Evolutionary conservation across 2,797 vertebrate species (phyloP).

Genomic region (Lutjanus campechanus): DNA sequence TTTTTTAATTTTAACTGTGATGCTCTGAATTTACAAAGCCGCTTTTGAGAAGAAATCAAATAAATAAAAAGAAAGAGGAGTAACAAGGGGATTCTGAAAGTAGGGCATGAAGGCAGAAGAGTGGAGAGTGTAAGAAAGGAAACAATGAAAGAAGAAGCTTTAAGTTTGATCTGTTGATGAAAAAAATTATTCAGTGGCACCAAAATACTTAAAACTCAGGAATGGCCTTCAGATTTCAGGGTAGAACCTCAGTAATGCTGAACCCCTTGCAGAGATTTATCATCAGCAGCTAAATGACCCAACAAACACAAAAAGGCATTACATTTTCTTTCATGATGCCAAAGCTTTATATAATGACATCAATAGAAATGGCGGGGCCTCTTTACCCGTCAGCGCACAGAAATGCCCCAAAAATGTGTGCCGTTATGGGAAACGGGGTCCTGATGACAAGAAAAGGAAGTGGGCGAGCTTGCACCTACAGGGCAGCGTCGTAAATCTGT

Average conservation of each 20-base stretch:
- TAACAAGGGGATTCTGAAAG: conserved; percentile 25
- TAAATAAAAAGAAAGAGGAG: conserved; percentile 17
- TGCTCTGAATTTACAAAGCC: conserved; percentile 2
- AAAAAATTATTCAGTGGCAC: conserved; percentile 5
- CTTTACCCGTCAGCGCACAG: conserved; percentile 7
- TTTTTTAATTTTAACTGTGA: conserved; percentile 12
- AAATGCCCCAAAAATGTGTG: conserved; percentile 39
- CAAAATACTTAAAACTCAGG: conserved; percentile 12
- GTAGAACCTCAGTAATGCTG: conserved; percentile 6
- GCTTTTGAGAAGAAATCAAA: conserved; percentile 17
- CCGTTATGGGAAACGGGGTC: conserved; percentile 32
- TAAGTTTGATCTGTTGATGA: conserved; percentile 3
- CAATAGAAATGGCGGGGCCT: conserved; percentile 13
- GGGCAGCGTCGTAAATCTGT: conserved; percentile 63
- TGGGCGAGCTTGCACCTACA: conserved; percentile 53
- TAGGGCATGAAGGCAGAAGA: conserved; percentile 24
- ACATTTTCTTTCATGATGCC: background rate
- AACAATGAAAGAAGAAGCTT: conserved; percentile 20
- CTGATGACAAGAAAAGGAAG: conserved; percentile 60
- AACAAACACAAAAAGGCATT: conserved; percentile 13
- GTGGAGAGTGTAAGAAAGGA: background rate
- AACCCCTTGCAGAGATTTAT: conserved; percentile 7
- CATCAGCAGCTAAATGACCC: conserved; percentile 35
- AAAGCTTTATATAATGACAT: conserved; percentile 25
- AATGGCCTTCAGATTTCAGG: background rate